Conservation (phyloP, 1,140 invertebrate species). For the Cotesia vestalis region DNA sequence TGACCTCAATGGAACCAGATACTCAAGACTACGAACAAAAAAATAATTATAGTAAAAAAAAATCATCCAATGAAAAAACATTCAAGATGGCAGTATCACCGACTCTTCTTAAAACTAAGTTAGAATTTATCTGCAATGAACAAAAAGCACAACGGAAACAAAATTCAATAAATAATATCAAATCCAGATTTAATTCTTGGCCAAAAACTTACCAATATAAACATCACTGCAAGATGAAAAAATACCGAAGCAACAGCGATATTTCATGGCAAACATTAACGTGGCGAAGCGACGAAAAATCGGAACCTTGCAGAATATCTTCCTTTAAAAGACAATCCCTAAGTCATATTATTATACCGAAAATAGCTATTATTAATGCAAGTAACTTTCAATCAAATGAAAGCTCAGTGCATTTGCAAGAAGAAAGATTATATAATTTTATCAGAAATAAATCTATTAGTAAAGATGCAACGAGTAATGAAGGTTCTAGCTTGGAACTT, state of each 20-base stretch:
- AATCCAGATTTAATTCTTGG: conserved; percentile 47
- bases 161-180: conserved; percentile 38
- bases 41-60: conserved; percentile 46
- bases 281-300: background rate
- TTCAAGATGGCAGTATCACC: conserved; percentile 68
- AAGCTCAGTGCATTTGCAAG: conserved; percentile 56
- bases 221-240: conserved; percentile 31
- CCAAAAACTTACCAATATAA: conserved; percentile 40
- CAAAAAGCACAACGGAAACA: conserved; percentile 40
- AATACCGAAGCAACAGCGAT: conserved; percentile 59
- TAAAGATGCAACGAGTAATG: conserved; percentile 54
- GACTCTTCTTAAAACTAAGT: conserved; percentile 66
- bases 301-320: background rate
- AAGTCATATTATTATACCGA: conserved; percentile 53
- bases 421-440: conserved; percentile 45
- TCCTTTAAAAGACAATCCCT: conserved; percentile 25
- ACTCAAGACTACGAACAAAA: conserved; percentile 45
- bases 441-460: conserved; percentile 40
- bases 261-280: conserved; percentile 53
- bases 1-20: conserved; percentile 43
- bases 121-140: conserved; percentile 53
- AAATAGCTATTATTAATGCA: conserved; percentile 62
- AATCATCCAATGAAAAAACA: conserved; percentile 42
- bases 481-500: conserved; percentile 48
- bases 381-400: conserved; percentile 62